Evolutionary conservation across 2,113 vertebrate species (phyloP), one percentile per base, ranked within the genome.

Genomic region (Pteruthius melanotis): DNA sequence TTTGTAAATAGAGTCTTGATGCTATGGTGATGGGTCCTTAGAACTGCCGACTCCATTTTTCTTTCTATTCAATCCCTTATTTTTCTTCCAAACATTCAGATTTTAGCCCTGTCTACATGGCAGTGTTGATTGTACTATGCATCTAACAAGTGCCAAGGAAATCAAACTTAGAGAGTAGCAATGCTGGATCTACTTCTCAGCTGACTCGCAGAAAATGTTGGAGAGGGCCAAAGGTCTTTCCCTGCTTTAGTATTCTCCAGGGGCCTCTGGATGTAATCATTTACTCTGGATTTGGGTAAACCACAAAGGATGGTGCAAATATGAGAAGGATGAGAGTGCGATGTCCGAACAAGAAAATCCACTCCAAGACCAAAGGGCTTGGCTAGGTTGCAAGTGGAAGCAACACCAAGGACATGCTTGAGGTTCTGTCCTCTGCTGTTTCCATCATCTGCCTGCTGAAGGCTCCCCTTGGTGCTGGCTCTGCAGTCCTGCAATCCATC

Each of bases 1-100:
- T 96, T 94, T 93, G 93, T 94, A 96, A 96, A 95, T 59, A 94
- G 37, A 75, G 85, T 23, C 37, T 83, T 83, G 90, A 83, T 93
- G 19, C 87, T 71, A 94, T 92, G 94, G 92, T 92, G 88, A 96
- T 88, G 47, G 22, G 11, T 57, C 30, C 94, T 87, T 88, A 65
- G 42, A 63, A 72, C 37, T 30, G 83, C 26, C 0, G 2, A 64
- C 60, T 81, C 11, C 85, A 57, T 83, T 95, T 88, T 75, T 90
- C 68, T 93, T 85, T 70, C 76, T 78, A n/a, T 61, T 76, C 30
- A 71, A 49, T 33, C 44, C 53, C 22, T 90, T 77, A 44, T 6
- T 70, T 93, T 95, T 94, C 82, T 93, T 91, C 93, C 91, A 95
- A 87, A 94, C 47, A 50, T 63, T 61, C 75, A 64, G 44, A 70